These are phyloP conservation scores for Poecilia latipinna DNA, from an alignment of 2,113 vertebrate species.

Conservation along the genomic window DNA sequence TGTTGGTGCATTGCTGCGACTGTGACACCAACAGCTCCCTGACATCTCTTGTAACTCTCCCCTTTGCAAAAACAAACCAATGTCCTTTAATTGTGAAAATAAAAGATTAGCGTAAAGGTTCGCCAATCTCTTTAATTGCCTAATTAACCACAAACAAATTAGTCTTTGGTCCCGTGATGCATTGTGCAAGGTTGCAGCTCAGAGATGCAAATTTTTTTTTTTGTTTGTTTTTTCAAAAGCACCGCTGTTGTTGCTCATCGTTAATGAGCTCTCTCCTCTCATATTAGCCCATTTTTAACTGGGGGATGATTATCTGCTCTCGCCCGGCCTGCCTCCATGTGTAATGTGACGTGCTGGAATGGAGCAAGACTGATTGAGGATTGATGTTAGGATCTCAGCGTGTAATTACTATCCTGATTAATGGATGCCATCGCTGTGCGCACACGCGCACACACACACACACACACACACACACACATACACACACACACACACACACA, in stretches of 20 bases:
- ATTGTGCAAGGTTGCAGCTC: slow-evolving; percentile 16
- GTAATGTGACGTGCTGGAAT: slow-evolving; percentile 49
- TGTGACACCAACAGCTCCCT: slow-evolving; percentile 26
- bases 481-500: slow-evolving; percentile 4
- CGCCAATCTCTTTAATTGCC: slow-evolving; percentile 46
- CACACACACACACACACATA: neutral
- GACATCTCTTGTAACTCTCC: slow-evolving; percentile 1
- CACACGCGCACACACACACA: neutral
- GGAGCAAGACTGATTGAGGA: slow-evolving; percentile 62
- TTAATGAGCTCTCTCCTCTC: slow-evolving; percentile 25
- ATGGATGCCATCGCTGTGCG: slow-evolving; percentile 32
- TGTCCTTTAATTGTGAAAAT: slow-evolving; percentile 13
- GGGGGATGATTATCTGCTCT: slow-evolving; percentile 66
- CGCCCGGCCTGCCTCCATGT: slow-evolving; percentile 39
- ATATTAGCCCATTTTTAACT: slow-evolving; percentile 44
- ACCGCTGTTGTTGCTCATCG: slow-evolving; percentile 7
- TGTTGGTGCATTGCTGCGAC: slow-evolving; percentile 32
- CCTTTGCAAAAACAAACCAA: slow-evolving; percentile 12
- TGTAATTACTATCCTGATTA: slow-evolving; percentile 74
- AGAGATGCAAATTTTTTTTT: slow-evolving; percentile 30
- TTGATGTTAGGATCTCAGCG: slow-evolving; percentile 62
- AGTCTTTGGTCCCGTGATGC: slow-evolving; percentile 32
- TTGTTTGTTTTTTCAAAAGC: slow-evolving; percentile 7
- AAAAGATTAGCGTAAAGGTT: slow-evolving; percentile 33
- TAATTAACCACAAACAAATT: slow-evolving; percentile 65